Evolutionary conservation across 2,113 vertebrate genomes (phyloP), one percentile per base, ranked within the genome.

Genomic region (Larimichthys polyactis): DNA sequence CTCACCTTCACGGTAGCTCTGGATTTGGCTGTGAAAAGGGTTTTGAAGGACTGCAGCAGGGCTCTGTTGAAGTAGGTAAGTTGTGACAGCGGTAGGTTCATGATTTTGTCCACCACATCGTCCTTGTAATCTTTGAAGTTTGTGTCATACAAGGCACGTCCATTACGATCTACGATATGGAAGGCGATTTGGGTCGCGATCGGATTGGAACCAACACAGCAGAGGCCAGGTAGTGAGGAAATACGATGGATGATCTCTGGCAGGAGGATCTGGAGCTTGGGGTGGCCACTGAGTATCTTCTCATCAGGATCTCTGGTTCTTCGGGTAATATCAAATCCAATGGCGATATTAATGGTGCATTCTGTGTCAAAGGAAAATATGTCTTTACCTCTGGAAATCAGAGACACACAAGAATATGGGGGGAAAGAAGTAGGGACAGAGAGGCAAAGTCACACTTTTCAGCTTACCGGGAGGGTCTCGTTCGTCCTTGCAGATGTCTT

Each of bases 321-420:
- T 10, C 22, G 82, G 2, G 96, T 95, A 79, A 94, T 92, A 81
- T 97, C 96, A 48, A 97, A 90, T 79, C 94, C 96, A 66, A 97
- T 11, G 58, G 93, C 95, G 83, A 97, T 82, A 67, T 96, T 95
- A 29, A 96, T 49, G 15, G 6, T 19, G 24, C 96, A 97, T 40
- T 27, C 96, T 96, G 78, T 12, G 43, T 73, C 19, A 48, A 27
- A 54, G 2, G 40, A 11, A 17, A 14, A 36, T 11, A 8, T 20
- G 51, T 36, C 2, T 40, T 80, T 32, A 64, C 3, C 2, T 62
- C 20, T 36, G 0, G 4, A 9, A 52, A 17, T 24, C 57, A 24
- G 5, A 52, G 55, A 69, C 20, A 49, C 0, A 20, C 11, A 52
- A 3, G 20, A 40, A 27, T 15, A 43, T 27, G 14, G 40, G 46